These are phyloP conservation scores for Conops quadrifasciatus DNA, from an alignment of 2,888 invertebrate species.

Conservation along the genomic window DNA sequence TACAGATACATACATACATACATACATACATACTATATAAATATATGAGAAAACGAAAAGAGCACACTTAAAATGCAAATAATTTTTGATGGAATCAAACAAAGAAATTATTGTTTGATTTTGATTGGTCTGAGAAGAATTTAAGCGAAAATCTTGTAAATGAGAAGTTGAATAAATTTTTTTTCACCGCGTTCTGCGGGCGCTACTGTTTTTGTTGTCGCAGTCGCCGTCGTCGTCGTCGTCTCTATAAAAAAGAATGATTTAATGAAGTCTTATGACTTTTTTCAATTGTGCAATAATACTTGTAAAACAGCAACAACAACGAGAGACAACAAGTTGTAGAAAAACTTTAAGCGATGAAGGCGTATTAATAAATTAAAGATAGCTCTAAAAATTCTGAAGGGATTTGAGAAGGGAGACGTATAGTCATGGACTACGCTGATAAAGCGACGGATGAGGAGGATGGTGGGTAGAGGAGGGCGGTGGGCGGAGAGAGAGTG, in stretches of 20 bases:
- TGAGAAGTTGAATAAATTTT: background rate
- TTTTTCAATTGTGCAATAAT: constrained; percentile 31
- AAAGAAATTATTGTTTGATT: background rate
- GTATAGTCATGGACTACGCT: too few relatives aligned
- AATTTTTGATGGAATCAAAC: background rate
- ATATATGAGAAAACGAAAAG: background rate
- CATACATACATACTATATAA: background rate
- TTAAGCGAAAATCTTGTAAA: background rate
- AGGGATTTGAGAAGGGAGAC: too few relatives aligned
- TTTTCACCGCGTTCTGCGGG: too few relatives aligned
- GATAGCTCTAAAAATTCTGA: background rate
- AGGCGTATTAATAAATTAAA: background rate
- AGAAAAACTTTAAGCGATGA: constrained; percentile 9
- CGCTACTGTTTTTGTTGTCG: background rate
- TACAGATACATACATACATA: background rate
- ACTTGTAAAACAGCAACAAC: background rate
- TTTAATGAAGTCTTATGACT: background rate
- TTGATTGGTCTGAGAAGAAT: background rate
- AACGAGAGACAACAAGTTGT: constrained; percentile 17
- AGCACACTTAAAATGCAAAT: background rate
- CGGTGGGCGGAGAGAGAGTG: too few relatives aligned
- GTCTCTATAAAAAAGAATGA: background rate
- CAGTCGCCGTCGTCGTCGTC: background rate
- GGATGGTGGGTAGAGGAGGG: too few relatives aligned
- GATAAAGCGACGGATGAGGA: too few relatives aligned